A percentile compares a stretch with the other conserved stretches of the same genome.
These are phyloP conservation scores for Isaurus tuberculatus DNA, from an alignment of 92 coral and sea anemone genomes.

Conservation along the genomic window DNA sequence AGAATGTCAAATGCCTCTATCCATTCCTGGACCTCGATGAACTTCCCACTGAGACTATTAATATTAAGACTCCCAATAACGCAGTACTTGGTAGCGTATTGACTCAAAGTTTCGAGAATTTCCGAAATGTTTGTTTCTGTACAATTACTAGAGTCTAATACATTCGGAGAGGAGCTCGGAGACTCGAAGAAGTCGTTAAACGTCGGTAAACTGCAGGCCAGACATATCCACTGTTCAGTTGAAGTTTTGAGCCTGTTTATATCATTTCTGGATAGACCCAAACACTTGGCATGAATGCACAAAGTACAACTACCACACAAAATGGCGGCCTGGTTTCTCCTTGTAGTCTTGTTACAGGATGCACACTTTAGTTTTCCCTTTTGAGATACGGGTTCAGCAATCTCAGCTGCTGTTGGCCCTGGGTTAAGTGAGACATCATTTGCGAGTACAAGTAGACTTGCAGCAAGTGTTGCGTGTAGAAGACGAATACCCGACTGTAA, in stretches of 20 bases:
- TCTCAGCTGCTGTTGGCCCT: slow-evolving; percentile 11
- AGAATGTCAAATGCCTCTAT: slow-evolving; percentile 49
- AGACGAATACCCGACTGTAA: slow-evolving; percentile 22
- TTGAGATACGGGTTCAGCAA: not conserved
- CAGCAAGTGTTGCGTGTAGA: slow-evolving; percentile 44
- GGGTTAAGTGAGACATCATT: slow-evolving; percentile 39
- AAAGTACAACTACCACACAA: not conserved
- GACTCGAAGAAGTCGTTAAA: not conserved
- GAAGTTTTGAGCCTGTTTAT: not conserved
- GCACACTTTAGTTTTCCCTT: too few species aligned
- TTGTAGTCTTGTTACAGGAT: too few species aligned
- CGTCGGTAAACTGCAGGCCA: not conserved
- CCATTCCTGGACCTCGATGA: slow-evolving; percentile 51
- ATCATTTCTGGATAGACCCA: too few species aligned
- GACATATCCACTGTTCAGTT: not conserved
- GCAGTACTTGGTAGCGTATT: not conserved
- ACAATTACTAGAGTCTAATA: not conserved
- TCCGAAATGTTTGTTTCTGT: not conserved
- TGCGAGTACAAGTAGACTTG: slow-evolving; percentile 30
- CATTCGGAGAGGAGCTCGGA: not conserved
- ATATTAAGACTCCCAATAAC: slow-evolving; percentile 47
- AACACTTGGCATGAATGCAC: too few species aligned
- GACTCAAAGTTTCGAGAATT: not conserved
- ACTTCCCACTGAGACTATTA: slow-evolving; percentile 40
- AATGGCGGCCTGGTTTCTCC: too few species aligned